Percentiles rank a stretch among this genome's conserved stretches.
These are phyloP conservation scores for Aphelocoma coerulescens DNA, from an alignment of 2,113 vertebrate genomes.

Conservation along the genomic window DNA sequence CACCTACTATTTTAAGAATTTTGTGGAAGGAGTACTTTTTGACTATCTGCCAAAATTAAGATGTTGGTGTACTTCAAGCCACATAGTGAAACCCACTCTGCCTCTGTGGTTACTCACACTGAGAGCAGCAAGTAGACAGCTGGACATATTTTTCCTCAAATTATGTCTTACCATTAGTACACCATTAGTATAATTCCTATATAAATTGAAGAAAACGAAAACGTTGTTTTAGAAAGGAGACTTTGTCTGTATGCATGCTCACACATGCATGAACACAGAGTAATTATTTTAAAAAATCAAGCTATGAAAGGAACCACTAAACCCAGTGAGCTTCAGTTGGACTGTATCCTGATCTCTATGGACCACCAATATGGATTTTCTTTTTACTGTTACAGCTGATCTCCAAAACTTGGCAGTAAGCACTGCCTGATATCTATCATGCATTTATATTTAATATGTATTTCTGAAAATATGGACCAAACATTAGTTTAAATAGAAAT, in stretches of 20 bases:
- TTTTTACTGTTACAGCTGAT: neutral
- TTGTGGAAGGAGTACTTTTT: neutral
- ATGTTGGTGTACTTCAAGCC: neutral
- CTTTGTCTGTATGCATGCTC: neutral
- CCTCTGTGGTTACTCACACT: neutral
- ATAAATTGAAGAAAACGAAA: neutral
- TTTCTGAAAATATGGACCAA: neutral
- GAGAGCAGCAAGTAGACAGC: neutral
- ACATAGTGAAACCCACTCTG: neutral
- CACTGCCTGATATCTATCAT: neutral
- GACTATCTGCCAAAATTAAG: neutral
- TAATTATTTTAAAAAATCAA: neutral
- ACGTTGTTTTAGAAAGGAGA: neutral
- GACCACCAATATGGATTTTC: neutral
- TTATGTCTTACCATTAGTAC: neutral
- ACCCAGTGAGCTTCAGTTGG: neutral
- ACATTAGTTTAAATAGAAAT: neutral
- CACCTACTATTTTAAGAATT: neutral
- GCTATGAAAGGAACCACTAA: neutral
- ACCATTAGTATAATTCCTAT: neutral
- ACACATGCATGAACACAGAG: neutral
- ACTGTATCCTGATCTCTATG: neutral
- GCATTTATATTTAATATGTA: neutral
- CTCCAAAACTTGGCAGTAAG: neutral
- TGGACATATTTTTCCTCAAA: neutral